Percentiles rank a stretch among this genome's conserved stretches.
Evolutionary conservation across 2,888 invertebrate species (phyloP).

Genomic region (Rutpela maculata): DNA sequence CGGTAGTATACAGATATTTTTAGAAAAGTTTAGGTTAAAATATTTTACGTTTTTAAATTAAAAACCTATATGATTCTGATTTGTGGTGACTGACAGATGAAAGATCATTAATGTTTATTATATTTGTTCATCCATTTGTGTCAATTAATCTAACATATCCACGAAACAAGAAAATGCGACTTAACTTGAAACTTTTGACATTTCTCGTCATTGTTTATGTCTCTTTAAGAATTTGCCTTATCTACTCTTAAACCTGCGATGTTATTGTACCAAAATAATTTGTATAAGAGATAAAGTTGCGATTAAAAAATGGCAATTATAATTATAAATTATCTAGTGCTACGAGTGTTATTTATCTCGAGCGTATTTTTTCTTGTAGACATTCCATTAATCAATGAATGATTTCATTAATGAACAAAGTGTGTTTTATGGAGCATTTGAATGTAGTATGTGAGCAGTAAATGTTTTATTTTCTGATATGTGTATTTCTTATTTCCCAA

Average conservation of each 20-base stretch:
- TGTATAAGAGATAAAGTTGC: background rate
- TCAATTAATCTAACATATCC: background rate
- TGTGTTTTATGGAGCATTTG: conserved; percentile 23
- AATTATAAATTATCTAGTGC: conserved; percentile 6
- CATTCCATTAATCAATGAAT: conserved; percentile 26
- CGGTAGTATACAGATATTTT: conserved; percentile 1
- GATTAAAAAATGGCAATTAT: background rate
- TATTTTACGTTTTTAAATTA: conserved; percentile 30
- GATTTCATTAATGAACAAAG: conserved; percentile 25
- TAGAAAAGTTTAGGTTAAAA: conserved; percentile 39
- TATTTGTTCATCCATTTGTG: background rate
- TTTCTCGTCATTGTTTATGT: conserved; percentile 52
- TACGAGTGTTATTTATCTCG: conserved; percentile 10
- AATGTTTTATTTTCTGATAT: conserved; percentile 22
- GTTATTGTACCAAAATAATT: conserved; percentile 4
- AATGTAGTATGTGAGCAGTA: conserved; percentile 2
- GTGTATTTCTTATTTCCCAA: conserved; percentile 23
- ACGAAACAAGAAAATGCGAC: conserved; percentile 25
- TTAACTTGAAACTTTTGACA: conserved; percentile 47
- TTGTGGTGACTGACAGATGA: conserved; percentile 1
- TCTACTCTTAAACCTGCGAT: background rate
- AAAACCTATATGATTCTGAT: background rate
- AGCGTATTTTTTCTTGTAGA: conserved; percentile 3
- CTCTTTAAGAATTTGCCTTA: conserved; percentile 33
- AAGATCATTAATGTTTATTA: background rate